These are phyloP conservation scores for Rhizoglyphus robini DNA, from an alignment of 1,140 invertebrate species.

Conservation along the genomic window DNA sequence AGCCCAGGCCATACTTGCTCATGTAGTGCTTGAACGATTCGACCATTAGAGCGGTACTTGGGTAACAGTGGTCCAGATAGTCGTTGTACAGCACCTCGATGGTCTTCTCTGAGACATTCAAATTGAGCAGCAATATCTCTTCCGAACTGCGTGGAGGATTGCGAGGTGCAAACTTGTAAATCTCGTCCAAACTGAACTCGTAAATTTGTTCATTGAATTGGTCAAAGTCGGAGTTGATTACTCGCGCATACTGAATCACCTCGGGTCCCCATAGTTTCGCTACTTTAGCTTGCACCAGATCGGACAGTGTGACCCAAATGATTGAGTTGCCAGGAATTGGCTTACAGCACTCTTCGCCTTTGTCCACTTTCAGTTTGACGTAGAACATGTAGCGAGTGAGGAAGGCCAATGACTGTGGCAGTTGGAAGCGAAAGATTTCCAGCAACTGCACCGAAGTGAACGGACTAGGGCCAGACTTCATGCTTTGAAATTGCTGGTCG, in stretches of 20 bases:
- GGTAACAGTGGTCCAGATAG: constrained; percentile 23
- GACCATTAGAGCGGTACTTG: constrained; percentile 1
- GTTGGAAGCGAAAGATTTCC: neutral
- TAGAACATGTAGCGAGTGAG: neutral
- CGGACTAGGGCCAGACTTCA: neutral
- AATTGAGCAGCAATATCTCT: constrained; percentile 19
- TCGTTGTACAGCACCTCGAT: constrained; percentile 18
- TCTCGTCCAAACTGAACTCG: constrained; percentile 18
- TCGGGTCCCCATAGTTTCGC: neutral
- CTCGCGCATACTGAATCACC: neutral
- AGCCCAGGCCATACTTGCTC: constrained; percentile 13
- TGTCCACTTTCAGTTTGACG: neutral
- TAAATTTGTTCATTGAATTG: neutral
- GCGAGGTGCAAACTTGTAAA: constrained; percentile 14
- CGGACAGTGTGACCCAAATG: neutral
- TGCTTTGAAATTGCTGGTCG: neutral
- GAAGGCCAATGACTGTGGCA: neutral
- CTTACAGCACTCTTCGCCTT: neutral
- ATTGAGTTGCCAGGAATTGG: neutral
- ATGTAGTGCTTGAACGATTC: constrained; percentile 21
- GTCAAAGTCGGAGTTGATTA: neutral
- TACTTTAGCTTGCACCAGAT: neutral
- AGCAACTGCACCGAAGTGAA: neutral
- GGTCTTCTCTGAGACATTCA: constrained; percentile 13
- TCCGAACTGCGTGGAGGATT: constrained; percentile 18